Percentiles rank a stretch among this genome's conserved stretches.
Conservation (phyloP, 2,113 vertebrate species). For the Hippocampus abdominalis region DNA sequence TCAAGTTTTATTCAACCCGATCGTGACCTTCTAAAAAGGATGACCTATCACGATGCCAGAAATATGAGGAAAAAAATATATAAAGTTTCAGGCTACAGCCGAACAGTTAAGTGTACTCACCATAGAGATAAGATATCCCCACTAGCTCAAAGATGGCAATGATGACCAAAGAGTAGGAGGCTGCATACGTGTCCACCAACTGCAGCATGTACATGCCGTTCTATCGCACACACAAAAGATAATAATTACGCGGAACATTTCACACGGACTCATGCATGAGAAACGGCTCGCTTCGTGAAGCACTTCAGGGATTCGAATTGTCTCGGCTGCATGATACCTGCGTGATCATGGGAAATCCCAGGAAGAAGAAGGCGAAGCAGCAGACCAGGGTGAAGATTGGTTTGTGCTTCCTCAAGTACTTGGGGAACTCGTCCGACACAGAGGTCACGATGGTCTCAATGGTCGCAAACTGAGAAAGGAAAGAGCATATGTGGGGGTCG, state of each 20-base stretch:
- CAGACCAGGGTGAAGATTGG: slow-evolving; percentile 88
- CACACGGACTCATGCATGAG: slow-evolving; percentile 4
- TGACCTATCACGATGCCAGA: neutral
- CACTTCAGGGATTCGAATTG: neutral
- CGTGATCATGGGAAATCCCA: slow-evolving; percentile 98
- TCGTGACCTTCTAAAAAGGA: neutral
- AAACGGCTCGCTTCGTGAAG: neutral
- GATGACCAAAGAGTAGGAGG: slow-evolving; percentile 69
- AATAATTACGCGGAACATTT: neutral
- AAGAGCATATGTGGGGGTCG: neutral
- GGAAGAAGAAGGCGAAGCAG: slow-evolving; percentile 87
- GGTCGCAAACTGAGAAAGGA: slow-evolving; percentile 85
- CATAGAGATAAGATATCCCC: slow-evolving; percentile 67
- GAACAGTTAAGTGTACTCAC: slow-evolving; percentile 38
- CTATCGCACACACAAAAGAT: slow-evolving; percentile 33
- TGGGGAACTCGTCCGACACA: slow-evolving; percentile 92
- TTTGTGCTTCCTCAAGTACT: slow-evolving; percentile 91
- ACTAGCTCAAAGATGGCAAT: slow-evolving; percentile 68
- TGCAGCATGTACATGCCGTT: slow-evolving; percentile 70
- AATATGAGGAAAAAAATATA: neutral
- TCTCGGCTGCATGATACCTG: slow-evolving; percentile 73
- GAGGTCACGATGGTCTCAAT: slow-evolving; percentile 98
- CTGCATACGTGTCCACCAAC: slow-evolving; percentile 67
- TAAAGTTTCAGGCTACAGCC: neutral
- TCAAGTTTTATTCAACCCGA: neutral